phyloP scores from a whole-genome alignment of 2,113 vertebrate species.

The Thunnus maccoyii region DNA sequence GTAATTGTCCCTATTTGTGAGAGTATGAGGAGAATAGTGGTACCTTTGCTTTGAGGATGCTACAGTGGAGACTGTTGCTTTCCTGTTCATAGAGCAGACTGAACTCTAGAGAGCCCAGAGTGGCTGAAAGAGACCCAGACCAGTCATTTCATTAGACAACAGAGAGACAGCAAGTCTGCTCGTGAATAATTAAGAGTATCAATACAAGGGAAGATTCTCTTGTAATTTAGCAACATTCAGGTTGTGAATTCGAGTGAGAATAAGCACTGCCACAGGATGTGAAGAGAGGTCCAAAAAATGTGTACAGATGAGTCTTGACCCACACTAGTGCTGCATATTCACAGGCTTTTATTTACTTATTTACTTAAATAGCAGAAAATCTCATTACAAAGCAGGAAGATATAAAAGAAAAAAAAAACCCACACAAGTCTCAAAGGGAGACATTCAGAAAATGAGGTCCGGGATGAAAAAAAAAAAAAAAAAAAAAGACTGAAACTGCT shows the following conservation, averaged over 20 bases:
- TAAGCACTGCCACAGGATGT: neutral
- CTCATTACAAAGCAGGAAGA: constrained; percentile 29
- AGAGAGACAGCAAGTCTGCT: constrained; percentile 20
- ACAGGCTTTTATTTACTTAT: constrained; percentile 26
- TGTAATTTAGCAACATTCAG: constrained; percentile 41
- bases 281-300: neutral
- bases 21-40: constrained; percentile 41
- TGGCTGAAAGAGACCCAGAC: constrained; percentile 85
- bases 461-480: constrained; percentile 7
- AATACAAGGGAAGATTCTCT: neutral
- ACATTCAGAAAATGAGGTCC: constrained; percentile 25
- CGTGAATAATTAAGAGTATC: constrained; percentile 33
- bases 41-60: constrained; percentile 95
- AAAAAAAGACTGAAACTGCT: constrained; percentile 27
- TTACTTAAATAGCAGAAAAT: constrained; percentile 15
- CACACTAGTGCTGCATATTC: constrained; percentile 23
- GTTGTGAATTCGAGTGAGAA: constrained; percentile 26
- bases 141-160: constrained; percentile 40
- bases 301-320: neutral
- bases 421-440: constrained; percentile 40
- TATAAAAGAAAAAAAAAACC: constrained; percentile 39
- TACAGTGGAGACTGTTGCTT: constrained; percentile 93
- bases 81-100: constrained; percentile 93
- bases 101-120: constrained; percentile 95
- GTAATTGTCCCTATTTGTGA: constrained; percentile 48